A percentile compares a stretch with the other conserved stretches of the same genome.
Conservation (phyloP, 2,888 invertebrate species). For the Cantharis rufa region DNA sequence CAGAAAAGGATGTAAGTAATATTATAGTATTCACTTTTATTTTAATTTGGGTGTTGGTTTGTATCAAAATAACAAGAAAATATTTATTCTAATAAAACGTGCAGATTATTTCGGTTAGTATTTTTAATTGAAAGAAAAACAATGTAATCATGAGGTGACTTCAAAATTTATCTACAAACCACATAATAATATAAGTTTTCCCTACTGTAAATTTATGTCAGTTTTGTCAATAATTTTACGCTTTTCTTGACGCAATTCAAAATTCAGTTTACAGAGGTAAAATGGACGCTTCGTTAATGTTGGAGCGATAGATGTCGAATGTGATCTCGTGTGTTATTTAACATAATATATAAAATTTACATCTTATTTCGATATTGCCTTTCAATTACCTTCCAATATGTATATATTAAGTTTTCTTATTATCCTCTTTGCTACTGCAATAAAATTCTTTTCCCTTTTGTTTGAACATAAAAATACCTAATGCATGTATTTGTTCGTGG, state of each 20-base stretch:
- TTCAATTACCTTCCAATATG: neutral
- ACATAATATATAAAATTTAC: slow-evolving; percentile 8
- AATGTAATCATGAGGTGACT: neutral
- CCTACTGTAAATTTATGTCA: neutral
- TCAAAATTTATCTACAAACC: neutral
- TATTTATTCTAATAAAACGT: neutral
- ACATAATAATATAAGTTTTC: neutral
- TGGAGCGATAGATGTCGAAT: neutral
- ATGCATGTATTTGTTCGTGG: neutral
- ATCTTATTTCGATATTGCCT: neutral
- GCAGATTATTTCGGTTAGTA: neutral
- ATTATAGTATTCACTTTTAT: neutral
- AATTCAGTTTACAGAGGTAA: neutral
- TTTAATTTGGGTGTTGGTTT: neutral
- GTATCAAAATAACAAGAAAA: neutral
- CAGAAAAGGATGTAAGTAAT: neutral
- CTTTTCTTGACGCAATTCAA: neutral
- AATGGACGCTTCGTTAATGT: neutral
- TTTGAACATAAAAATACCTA: neutral
- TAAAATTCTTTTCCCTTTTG: neutral
- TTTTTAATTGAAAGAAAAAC: neutral
- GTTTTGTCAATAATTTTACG: neutral
- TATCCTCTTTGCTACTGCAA: neutral
- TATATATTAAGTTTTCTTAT: neutral
- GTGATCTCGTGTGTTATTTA: neutral